These are phyloP conservation scores for Tricholaema leucomelas DNA, from an alignment of 2,113 vertebrate genomes.

Conservation along the genomic window DNA sequence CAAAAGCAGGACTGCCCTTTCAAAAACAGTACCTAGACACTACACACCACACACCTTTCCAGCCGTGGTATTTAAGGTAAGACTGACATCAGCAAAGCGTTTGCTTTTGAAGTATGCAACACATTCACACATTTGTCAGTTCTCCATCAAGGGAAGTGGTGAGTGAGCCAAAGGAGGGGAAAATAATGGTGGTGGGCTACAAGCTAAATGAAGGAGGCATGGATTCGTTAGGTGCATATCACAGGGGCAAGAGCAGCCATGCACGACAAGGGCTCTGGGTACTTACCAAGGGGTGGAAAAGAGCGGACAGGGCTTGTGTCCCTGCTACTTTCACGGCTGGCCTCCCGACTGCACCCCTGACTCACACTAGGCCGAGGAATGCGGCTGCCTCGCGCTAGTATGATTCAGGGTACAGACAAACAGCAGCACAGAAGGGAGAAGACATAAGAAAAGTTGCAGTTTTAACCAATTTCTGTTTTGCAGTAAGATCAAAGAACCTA, in stretches of 20 bases:
- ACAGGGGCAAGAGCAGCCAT: slow-evolving; percentile 31
- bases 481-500: neutral
- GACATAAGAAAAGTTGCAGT: slow-evolving; percentile 70
- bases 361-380: slow-evolving; percentile 98
- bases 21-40: neutral
- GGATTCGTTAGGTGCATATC: neutral
- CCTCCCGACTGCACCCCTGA: slow-evolving; percentile 98
- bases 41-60: rapidly evolving
- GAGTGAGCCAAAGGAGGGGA: neutral
- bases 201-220: neutral
- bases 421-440: slow-evolving; percentile 61
- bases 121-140: slow-evolving; percentile 9
- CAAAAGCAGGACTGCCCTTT: neutral
- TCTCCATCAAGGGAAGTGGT: neutral
- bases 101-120: neutral
- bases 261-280: slow-evolving; percentile 46
- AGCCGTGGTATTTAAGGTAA: neutral
- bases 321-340: slow-evolving; percentile 98
- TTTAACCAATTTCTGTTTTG: slow-evolving; percentile 51
- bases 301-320: slow-evolving; percentile 96
- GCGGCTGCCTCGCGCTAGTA: slow-evolving; percentile 91
- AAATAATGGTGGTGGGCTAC: neutral
- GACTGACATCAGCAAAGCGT: neutral
- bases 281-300: slow-evolving; percentile 96
- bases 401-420: slow-evolving; percentile 69